Percentiles rank a stretch among this genome's conserved stretches.
Conservation (phyloP, 1,140 invertebrate species). For the Linepithema humile region DNA sequence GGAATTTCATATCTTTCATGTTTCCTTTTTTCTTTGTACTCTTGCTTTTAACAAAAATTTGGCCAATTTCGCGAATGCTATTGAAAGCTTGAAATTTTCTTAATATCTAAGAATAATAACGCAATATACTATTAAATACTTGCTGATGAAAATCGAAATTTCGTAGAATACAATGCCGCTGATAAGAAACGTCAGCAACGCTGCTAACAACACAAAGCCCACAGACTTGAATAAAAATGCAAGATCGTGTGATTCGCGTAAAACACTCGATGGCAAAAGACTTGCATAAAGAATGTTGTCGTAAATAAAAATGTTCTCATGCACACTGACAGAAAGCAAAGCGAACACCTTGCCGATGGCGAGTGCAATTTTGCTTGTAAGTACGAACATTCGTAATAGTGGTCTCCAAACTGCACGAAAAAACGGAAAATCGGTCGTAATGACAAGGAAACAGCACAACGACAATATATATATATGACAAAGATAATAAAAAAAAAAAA, state of each 20-base stretch:
- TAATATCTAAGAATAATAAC: too few relatives aligned
- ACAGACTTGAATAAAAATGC: neutral
- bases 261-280: neutral
- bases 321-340: neutral
- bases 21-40: neutral
- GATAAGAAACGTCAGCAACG: constrained; percentile 6
- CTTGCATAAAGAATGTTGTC: neutral
- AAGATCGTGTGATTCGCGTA: too few relatives aligned
- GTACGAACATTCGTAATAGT: constrained; percentile 59
- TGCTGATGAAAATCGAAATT: neutral
- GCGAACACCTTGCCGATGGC: constrained; percentile 22
- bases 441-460: constrained; percentile 28
- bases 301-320: neutral
- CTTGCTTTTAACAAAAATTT: too few relatives aligned
- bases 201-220: neutral
- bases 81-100: too few relatives aligned
- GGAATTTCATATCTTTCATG: neutral
- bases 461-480: constrained; percentile 34
- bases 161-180: neutral
- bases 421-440: constrained; percentile 39
- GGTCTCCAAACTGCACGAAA: constrained; percentile 68
- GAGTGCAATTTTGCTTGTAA: neutral
- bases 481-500: constrained; percentile 19
- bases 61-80: too few relatives aligned
- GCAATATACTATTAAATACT: too few relatives aligned